Conservation (phyloP, 1,140 invertebrate species). For the Chymomyza costata region DNA sequence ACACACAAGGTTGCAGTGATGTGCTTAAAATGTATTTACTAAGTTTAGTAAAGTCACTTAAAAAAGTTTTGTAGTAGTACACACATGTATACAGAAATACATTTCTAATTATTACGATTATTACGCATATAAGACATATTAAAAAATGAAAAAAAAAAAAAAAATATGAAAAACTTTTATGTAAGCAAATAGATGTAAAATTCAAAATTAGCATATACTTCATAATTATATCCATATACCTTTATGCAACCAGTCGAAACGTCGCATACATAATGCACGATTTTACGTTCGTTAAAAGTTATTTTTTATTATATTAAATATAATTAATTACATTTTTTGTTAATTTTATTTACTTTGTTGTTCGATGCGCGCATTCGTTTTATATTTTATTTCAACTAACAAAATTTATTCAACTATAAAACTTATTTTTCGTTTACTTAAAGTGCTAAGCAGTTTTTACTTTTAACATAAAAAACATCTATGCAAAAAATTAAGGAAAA, state of each 20-base stretch:
- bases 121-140: conserved; percentile 23
- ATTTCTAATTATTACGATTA: conserved; percentile 11
- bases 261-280: conserved; percentile 13
- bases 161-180: conserved; percentile 20
- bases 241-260: no score
- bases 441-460: conserved; percentile 22
- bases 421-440: conserved; percentile 48
- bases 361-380: conserved; percentile 36
- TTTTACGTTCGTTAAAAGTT: conserved; percentile 38
- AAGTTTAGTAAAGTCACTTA: conserved; percentile 63
- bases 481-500: conserved; percentile 24
- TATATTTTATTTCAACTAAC: conserved; percentile 13
- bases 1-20: conserved; percentile 1
- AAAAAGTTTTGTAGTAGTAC: conserved; percentile 66
- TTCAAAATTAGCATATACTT: conserved; percentile 22
- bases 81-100: conserved; percentile 26
- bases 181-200: conserved; percentile 29
- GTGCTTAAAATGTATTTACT: conserved; percentile 41
- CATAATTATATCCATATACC: conserved; percentile 20
- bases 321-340: no score
- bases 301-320: conserved; percentile 21
- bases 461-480: no score
- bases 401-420: conserved; percentile 2
- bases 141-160: conserved; percentile 14
- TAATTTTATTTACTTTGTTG: conserved; percentile 61